Conservation (phyloP, 64 coral and sea anemone genomes). For the Orbicella faveolata region DNA sequence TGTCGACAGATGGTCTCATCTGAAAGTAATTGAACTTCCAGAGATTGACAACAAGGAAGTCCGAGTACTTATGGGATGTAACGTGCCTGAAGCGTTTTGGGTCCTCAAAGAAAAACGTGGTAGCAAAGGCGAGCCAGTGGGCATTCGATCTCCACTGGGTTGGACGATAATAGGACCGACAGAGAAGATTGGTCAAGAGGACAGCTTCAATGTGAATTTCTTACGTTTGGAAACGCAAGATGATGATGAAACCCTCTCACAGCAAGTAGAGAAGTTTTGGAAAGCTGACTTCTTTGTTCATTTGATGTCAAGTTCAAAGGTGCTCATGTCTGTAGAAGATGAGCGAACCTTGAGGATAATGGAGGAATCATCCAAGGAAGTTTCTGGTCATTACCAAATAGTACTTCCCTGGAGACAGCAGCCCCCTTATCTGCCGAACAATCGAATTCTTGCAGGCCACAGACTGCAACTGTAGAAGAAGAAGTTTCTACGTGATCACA, state of each 20-base stretch:
- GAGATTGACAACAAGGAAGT: conserved; percentile 17
- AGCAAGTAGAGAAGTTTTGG: conserved; percentile 29
- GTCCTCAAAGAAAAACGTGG: conserved; percentile 23
- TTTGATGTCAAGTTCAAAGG: background rate
- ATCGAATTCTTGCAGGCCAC: conserved; percentile 10
- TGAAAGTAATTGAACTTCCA: conserved; percentile 27
- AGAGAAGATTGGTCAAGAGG: background rate
- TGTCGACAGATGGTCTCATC: conserved; percentile 33
- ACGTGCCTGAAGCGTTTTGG: conserved; percentile 50
- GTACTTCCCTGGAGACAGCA: conserved; percentile 31
- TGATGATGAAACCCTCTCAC: background rate
- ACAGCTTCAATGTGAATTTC: background rate
- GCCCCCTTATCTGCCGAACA: conserved; percentile 41
- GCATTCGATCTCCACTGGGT: conserved; percentile 30
- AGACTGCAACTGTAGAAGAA: conserved; percentile 25
- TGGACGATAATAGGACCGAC: conserved; percentile 35
- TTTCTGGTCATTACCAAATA: conserved; percentile 47
- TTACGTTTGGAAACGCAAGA: background rate
- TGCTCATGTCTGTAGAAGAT: conserved; percentile 47
- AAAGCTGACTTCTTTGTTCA: conserved; percentile 36
- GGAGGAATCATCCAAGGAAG: conserved; percentile 2
- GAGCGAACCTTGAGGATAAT: conserved; percentile 23
- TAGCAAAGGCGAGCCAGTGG: conserved; percentile 26
- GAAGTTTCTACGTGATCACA: conserved; percentile 21
- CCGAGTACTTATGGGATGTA: conserved; percentile 42